These are phyloP conservation scores for Heliconius cydno DNA, from an alignment of 2,888 invertebrate genomes.

Conservation along the genomic window DNA sequence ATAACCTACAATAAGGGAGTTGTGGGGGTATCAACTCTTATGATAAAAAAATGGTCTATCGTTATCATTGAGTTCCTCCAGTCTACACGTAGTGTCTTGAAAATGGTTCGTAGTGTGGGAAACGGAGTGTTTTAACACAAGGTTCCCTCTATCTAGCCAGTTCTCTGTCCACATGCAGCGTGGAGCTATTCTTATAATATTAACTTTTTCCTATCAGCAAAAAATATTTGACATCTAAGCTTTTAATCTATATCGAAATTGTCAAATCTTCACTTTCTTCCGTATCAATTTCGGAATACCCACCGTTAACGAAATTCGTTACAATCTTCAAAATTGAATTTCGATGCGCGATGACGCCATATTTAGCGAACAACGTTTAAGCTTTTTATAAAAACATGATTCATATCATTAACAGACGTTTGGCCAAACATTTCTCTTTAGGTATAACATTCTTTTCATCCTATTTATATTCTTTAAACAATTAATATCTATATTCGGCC, in stretches of 20 bases:
- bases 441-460: constrained; percentile 37
- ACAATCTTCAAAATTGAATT: constrained; percentile 41
- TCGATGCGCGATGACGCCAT: constrained; percentile 34
- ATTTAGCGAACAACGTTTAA: constrained; percentile 35
- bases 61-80: too few species aligned
- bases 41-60: too few species aligned
- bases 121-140: too few species aligned
- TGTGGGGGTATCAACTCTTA: too few species aligned
- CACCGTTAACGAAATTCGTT: constrained; percentile 36
- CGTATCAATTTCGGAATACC: constrained; percentile 31
- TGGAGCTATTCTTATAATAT: neutral
- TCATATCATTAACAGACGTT: constrained; percentile 36
- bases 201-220: neutral
- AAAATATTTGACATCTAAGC: neutral
- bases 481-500: constrained; percentile 3
- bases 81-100: too few species aligned
- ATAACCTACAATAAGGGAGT: too few species aligned
- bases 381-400: constrained; percentile 32
- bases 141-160: too few species aligned
- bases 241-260: constrained; percentile 5
- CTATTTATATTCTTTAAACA: constrained; percentile 37
- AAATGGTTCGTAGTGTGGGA: too few species aligned
- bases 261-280: constrained; percentile 26
- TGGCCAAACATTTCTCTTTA: constrained; percentile 30
- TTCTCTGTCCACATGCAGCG: too few species aligned